These are phyloP conservation scores for Alectura lathami DNA, from an alignment of 2,113 vertebrate species.

Conservation along the genomic window DNA sequence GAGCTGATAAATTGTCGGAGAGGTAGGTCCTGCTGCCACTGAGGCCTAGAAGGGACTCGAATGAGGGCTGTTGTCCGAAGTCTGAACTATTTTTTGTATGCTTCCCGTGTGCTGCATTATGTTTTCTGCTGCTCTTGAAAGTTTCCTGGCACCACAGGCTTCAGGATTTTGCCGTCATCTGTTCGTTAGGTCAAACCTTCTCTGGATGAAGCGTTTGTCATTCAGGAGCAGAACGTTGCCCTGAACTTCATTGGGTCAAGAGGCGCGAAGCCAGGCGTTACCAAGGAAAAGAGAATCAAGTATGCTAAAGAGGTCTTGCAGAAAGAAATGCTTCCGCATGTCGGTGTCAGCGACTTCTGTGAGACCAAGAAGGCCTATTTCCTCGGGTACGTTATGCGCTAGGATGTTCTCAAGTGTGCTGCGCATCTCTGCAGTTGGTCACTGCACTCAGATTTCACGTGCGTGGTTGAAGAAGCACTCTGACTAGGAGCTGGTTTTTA, in stretches of 20 bases:
- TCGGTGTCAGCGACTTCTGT: slow-evolving; percentile 98
- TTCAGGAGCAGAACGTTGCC: slow-evolving; percentile 98
- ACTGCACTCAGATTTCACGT: background rate
- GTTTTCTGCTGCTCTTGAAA: background rate
- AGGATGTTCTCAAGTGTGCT: slow-evolving; percentile 6
- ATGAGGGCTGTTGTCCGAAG: background rate
- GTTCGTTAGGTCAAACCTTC: slow-evolving; percentile 90
- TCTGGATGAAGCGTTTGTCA: slow-evolving; percentile 97
- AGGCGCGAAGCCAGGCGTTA: slow-evolving; percentile 98
- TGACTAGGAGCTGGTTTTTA: background rate
- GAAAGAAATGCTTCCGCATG: slow-evolving; percentile 97
- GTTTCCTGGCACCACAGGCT: background rate
- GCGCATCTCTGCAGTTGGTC: background rate
- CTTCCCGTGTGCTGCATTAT: background rate
- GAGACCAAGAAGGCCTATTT: slow-evolving; percentile 99
- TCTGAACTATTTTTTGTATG: background rate
- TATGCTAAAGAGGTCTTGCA: slow-evolving; percentile 98
- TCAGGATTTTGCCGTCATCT: background rate
- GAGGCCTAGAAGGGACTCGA: background rate
- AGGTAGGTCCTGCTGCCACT: background rate
- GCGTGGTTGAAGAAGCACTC: rapidly evolving
- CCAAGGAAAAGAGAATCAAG: slow-evolving; percentile 96
- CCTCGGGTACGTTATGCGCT: slow-evolving; percentile 87
- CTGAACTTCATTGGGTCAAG: slow-evolving; percentile 97
- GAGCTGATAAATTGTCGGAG: background rate